Evolutionary conservation across 2,113 vertebrate species (phyloP).

Genomic region (Podiceps cristatus): DNA sequence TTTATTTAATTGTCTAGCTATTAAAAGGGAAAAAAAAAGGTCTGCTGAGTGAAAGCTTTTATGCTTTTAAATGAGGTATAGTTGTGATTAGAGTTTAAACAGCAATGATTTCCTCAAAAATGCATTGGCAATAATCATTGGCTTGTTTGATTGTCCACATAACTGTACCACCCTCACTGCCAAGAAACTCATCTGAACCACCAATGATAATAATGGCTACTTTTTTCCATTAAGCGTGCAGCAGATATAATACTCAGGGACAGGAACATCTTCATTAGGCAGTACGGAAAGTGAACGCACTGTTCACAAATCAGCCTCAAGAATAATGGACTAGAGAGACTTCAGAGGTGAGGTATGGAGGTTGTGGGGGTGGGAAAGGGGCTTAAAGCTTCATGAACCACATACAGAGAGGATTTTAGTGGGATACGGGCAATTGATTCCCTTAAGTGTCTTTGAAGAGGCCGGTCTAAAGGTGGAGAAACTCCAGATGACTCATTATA

Average conservation of each 20-base stretch:
- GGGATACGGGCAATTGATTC: slow-evolving; percentile 44
- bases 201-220: not conserved
- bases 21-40: slow-evolving; percentile 27
- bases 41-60: slow-evolving; percentile 59
- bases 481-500: not conserved
- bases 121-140: slow-evolving; percentile 27
- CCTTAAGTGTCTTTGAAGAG: slow-evolving; percentile 47
- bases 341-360: slow-evolving; percentile 37
- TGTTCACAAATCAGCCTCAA: not conserved
- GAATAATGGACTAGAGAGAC: slow-evolving; percentile 59
- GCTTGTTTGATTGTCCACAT: slow-evolving; percentile 42
- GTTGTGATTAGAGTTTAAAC: slow-evolving; percentile 65
- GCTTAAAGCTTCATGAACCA: slow-evolving; percentile 39
- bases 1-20: slow-evolving; percentile 61
- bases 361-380: slow-evolving; percentile 1
- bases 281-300: slow-evolving; percentile 9
- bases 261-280: slow-evolving; percentile 50
- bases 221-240: slow-evolving; percentile 17
- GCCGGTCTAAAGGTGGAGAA: not conserved
- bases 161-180: slow-evolving; percentile 35
- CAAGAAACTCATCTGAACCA: slow-evolving; percentile 40
- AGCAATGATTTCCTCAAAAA: slow-evolving; percentile 68
- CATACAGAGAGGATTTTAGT: slow-evolving; percentile 25
- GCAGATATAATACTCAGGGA: slow-evolving; percentile 5
- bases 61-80: slow-evolving; percentile 70